phyloP scores from a whole-genome alignment of 2,888 invertebrate genomes.

The Salticus scenicus region DNA sequence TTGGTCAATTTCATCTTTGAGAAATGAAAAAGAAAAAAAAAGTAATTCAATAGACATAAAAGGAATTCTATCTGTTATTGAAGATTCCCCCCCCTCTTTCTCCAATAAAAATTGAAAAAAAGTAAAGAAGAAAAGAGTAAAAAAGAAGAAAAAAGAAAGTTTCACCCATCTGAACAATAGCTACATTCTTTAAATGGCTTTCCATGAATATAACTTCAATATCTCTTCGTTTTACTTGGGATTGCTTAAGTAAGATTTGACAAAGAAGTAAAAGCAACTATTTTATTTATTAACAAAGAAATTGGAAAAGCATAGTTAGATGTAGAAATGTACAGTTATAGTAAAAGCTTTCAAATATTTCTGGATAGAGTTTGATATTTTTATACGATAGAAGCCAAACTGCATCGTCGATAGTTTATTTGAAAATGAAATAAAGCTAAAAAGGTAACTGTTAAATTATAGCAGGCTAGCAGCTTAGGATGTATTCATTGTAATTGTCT shows the following conservation, averaged over 20 bases:
- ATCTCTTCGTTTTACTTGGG: neutral
- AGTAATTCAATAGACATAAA: slow-evolving; percentile 12
- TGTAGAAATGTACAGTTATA: too few relatives aligned
- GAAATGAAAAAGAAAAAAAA: slow-evolving; percentile 25
- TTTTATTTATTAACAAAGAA: too few relatives aligned
- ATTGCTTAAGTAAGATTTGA: neutral
- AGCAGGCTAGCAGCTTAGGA: too few relatives aligned
- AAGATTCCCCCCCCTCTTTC: slow-evolving; percentile 23
- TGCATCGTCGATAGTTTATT: too few relatives aligned
- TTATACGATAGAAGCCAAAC: too few relatives aligned
- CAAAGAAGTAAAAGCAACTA: too few relatives aligned
- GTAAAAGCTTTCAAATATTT: too few relatives aligned
- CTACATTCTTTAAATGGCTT: slow-evolving; percentile 62
- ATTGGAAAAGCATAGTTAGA: too few relatives aligned
- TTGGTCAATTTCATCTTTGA: slow-evolving; percentile 53
- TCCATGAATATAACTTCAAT: slow-evolving; percentile 39
- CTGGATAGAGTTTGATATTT: too few relatives aligned
- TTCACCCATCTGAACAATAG: slow-evolving; percentile 63
- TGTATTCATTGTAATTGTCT: too few relatives aligned
- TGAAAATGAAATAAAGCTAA: too few relatives aligned
- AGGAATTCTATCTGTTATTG: slow-evolving; percentile 54
- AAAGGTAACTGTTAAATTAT: too few relatives aligned
- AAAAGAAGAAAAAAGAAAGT: slow-evolving; percentile 24
- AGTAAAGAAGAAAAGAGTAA: neutral
- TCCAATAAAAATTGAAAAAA: slow-evolving; percentile 17